Evolutionary conservation across 2,797 vertebrate genomes (phyloP), one percentile per base, ranked within the genome.

Genomic region (Gephyroberyx darwinii): DNA sequence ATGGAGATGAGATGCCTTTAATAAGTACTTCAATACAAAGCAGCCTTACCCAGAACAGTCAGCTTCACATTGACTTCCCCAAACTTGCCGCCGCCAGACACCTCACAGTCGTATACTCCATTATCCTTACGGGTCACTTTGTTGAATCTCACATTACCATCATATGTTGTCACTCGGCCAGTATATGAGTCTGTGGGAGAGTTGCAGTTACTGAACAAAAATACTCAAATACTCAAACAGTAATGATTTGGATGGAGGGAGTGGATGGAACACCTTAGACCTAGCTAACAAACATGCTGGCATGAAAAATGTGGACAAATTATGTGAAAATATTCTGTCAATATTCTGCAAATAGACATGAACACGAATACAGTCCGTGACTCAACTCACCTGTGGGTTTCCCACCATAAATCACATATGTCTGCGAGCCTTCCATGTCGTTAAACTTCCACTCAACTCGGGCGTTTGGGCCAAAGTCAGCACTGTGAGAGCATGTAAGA

Each of bases 381-480:
- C 26, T 33, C 4, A 33, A 65, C 85, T 63, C 82, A 96, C 97
- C 47, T 26, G 95, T 97, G 58, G 93, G 82, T 53, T 89, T 17
- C 0, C 39, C 80, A 8, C 83, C 75, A 12, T 84, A 95, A 75
- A 92, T 77, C 26, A 98, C 87, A 0, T 96, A 92, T 0, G 17
- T 13, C 35, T 87, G 75, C 0, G 94, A 92, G 0, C 84, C 91
- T 26, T 75, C 80, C 0, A 66, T 12, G 31, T 91, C 72, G 1
- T 77, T 84, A 59, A 95, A 96, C 59, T 96, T 98, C 97, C 96
- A 98, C 84, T 97, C 96, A 39, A 96, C 70, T 51, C 96, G 93
- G 17, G 92, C 69, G 0, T 8, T 2, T 13, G 62, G 0, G 2
- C 69, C 83, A 68, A 93, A 91, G 77, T 95, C 87, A 0, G 45